Evolutionary conservation across 2,113 vertebrate genomes (phyloP), one percentile per base, ranked within the genome.

Genomic region (Callionymus lyra): DNA sequence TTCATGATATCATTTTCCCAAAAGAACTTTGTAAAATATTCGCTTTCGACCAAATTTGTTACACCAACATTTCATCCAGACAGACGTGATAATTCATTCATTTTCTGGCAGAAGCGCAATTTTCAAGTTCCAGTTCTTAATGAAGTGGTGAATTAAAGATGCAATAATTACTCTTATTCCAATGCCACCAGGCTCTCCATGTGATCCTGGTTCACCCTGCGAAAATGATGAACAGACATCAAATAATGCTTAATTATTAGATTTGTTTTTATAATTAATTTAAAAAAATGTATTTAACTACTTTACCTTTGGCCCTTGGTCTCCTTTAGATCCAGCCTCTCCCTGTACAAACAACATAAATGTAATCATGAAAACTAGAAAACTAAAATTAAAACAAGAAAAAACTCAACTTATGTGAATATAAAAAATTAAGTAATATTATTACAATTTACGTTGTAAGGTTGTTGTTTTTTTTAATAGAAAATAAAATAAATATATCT

Each of bases 131-230:
- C n/a, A n/a, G n/a, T n/a, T n/a, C n/a, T n/a, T n/a, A n/a, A n/a
- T n/a, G n/a, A n/a, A n/a, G n/a, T 27, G 21, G 4, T 27, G 4
- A 5, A 8, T 27, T 27, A 27, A 38, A 16, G 2, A 47, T 9
- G 17, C 17, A 9, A 4, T 40, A 45, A 17, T 56, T 68, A 81
- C 91, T 86, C 82, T 81, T 32, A 86, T 62, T 70, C 91, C 91
- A 77, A 77, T 83, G 41, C 87, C 85, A 44, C 91, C 90, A 14
- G 80, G 70, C 37, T 86, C 81, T 68, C 90, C 91, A 39, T 72
- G 17, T 32, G 58, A 21, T 53, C 90, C 91, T 46, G 56, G 47
- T 52, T 90, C 88, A 42, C 91, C 91, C 91, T 93, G 42, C 39
- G 27, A 75, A 47, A 56, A 5, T 44, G 19, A 34, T 6, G 1